Base-by-base conservation (phyloP, 2,888 invertebrate genomes). In the Synergus laeviventris region DNA sequence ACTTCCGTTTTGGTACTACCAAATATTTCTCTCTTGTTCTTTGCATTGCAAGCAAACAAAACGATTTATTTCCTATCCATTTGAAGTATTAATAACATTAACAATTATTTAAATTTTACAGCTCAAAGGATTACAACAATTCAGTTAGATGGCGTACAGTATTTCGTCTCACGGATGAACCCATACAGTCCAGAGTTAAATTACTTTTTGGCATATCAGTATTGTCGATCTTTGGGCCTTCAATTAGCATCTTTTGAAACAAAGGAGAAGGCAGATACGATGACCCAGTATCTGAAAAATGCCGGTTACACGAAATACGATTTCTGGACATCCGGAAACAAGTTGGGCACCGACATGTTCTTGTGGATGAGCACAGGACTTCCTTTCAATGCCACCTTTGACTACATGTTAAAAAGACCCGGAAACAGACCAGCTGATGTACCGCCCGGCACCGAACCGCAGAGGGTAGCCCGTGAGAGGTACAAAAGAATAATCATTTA, bases 261-360 rank as follows among this genome's bases (percentile, higher is more conserved):
- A 11, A 95, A 95, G 89, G 97, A 97, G 91, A 97, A 97, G 91
- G 95, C 96, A 5, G 95, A 96, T 89, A 95, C 95, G 64, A 95
- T 97, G 92, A 95, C 95, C 74, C 94, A 95, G 82, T 97, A 96
- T 90, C 92, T 97, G 78, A 94, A 94, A 85, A 96, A 96, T 91
- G 96, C 96, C 88, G 96, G 96, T 5, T 96, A 96, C 90, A 95
- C 94, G 84, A 95, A 95, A 88, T 95, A 95, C 86, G 96, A 96
- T 89, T 97, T 96, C 91, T 97, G 97, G 97, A 96, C 96, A 86
- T 96, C 96, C 78, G 97, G 97, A 79, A 97, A 97, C 91, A 95
- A 95, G 85, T 92, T 97, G 78, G 97, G 97, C 49, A 96, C 96
- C 18, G 95, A 96, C 87, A 96, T 96, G 95, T 95, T 95, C 91